phyloP scores from a whole-genome alignment of 2,113 vertebrate genomes.

The Petrocephalus zakoni region DNA sequence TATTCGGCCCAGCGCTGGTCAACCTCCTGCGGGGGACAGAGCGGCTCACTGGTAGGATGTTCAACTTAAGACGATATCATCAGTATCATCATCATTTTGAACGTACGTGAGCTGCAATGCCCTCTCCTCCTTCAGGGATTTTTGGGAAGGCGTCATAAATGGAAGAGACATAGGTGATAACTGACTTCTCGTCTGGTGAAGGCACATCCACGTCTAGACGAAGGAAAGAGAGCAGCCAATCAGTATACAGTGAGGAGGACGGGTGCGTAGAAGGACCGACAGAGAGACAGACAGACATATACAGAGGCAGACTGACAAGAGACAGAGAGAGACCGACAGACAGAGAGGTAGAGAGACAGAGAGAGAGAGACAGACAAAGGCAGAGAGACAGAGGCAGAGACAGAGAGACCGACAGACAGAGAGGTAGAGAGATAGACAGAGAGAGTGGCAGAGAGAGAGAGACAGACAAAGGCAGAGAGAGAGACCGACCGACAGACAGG shows the following conservation, averaged over 20 bases:
- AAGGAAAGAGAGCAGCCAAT: neutral
- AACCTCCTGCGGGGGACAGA: conserved; percentile 70
- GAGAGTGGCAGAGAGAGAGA: too few species aligned
- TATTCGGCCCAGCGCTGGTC: conserved; percentile 91
- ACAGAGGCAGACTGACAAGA: neutral
- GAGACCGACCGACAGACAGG: neutral
- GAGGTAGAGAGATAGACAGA: neutral
- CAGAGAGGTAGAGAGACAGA: neutral
- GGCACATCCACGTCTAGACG: conserved; percentile 88
- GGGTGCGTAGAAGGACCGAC: neutral
- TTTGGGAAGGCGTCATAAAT: conserved; percentile 99
- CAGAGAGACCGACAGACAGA: neutral
- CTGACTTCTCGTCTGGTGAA: conserved; percentile 94
- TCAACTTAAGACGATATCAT: neutral
- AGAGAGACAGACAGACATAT: neutral
- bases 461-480: neutral
- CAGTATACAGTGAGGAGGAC: neutral
- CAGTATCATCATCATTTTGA: neutral
- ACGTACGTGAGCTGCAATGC: conserved; percentile 81
- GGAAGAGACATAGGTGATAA: conserved; percentile 97
- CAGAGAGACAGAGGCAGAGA: neutral
- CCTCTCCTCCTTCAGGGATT: conserved; percentile 93
- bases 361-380: neutral
- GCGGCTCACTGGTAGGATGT: neutral
- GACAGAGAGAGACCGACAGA: neutral